Percentiles rank a stretch among this genome's conserved stretches.
phyloP scores from a whole-genome alignment of 2,888 invertebrate species.

The Odiellus spinosus region DNA sequence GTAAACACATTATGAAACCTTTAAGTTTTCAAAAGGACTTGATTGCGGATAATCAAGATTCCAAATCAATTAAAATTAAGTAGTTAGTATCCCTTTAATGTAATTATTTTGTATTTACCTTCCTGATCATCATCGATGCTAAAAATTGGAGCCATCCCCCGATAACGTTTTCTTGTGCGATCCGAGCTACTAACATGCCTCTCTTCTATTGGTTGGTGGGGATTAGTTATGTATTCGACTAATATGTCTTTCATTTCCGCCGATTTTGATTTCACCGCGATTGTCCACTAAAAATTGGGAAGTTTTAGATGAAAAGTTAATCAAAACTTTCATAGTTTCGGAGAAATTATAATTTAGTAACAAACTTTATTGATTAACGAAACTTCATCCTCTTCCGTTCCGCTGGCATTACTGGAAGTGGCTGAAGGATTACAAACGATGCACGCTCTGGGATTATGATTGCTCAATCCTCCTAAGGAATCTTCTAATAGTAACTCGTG shows the following conservation, averaged over 20 bases:
- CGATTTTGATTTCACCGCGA: constrained; percentile 72
- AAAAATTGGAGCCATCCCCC: constrained; percentile 80
- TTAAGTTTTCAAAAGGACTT: too few relatives aligned
- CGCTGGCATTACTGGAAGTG: constrained; percentile 19
- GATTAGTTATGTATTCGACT: constrained; percentile 84
- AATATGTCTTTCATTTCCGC: constrained; percentile 81
- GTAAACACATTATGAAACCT: too few relatives aligned
- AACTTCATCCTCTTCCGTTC: constrained; percentile 24
- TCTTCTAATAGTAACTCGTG: constrained; percentile 55
- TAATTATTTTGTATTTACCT: constrained; percentile 6
- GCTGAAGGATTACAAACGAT: constrained; percentile 49
- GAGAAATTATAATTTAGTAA: neutral
- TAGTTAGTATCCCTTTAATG: too few relatives aligned
- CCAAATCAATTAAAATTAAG: too few relatives aligned
- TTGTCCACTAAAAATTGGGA: too few relatives aligned
- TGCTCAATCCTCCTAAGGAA: constrained; percentile 61
- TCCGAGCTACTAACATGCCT: constrained; percentile 67
- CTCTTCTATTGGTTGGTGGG: constrained; percentile 42
- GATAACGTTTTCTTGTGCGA: constrained; percentile 65
- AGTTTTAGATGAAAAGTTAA: constrained; percentile 23
- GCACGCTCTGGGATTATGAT: constrained; percentile 64
- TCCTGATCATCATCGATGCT: constrained; percentile 70
- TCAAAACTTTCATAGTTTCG: too few relatives aligned
- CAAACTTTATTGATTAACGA: constrained; percentile 17
- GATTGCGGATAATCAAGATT: too few relatives aligned